These are phyloP conservation scores for Montipora foliosa DNA, from an alignment of 64 coral and sea anemone genomes.

Conservation along the genomic window DNA sequence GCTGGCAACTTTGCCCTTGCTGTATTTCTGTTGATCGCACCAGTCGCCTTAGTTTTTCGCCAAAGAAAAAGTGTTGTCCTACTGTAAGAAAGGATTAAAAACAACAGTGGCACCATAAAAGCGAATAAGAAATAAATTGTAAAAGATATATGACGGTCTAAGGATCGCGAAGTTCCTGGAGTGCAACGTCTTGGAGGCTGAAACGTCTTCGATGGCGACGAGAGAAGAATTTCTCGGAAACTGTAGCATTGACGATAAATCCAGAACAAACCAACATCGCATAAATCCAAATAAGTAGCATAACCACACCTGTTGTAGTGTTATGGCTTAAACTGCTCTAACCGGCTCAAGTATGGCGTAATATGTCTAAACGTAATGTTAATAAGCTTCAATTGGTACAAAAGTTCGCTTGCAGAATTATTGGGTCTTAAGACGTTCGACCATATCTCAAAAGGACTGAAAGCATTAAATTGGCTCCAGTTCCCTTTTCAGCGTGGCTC, in stretches of 20 bases:
- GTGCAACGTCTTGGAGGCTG: not conserved
- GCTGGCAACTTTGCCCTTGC: constrained; percentile 34
- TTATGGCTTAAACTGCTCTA: not conserved
- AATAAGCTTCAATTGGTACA: too few relatives aligned
- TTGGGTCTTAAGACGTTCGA: too few relatives aligned
- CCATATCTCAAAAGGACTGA: too few relatives aligned
- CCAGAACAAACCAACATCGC: constrained; percentile 10
- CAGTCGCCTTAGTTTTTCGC: constrained; percentile 4
- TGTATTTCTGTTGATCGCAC: not conserved
- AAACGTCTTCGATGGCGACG: not conserved
- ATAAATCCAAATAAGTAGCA: constrained; percentile 46
- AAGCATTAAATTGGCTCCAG: too few relatives aligned
- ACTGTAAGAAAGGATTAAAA: not conserved
- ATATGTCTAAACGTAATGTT: too few relatives aligned
- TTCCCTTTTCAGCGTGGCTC: too few relatives aligned
- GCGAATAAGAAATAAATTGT: constrained; percentile 45
- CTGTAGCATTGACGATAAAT: constrained; percentile 15
- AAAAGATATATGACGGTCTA: constrained; percentile 36
- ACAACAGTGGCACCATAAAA: constrained; percentile 19
- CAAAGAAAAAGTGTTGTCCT: constrained; percentile 16
- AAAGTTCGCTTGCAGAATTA: too few relatives aligned
- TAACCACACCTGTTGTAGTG: not conserved
- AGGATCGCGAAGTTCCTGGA: not conserved
- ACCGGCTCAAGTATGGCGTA: too few relatives aligned
- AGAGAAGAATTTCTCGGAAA: not conserved